A percentile compares a stretch with the other conserved stretches of the same genome.
phyloP scores from a whole-genome alignment of 2,113 vertebrate genomes.

The Perognathus longimembris region DNA sequence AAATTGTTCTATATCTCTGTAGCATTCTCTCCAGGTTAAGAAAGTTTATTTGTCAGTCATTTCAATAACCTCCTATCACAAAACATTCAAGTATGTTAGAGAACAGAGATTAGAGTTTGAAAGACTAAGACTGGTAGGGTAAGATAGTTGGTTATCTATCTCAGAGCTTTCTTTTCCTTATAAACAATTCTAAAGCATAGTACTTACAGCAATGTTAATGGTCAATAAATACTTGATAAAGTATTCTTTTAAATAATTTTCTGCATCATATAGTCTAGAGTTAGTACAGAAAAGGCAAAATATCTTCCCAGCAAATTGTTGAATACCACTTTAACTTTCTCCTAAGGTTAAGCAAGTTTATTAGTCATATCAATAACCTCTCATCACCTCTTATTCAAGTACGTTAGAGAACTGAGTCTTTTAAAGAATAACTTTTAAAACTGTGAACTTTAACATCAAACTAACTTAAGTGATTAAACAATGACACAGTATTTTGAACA shows the following conservation, averaged over 20 bases:
- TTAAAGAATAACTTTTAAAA: slow-evolving; percentile 36
- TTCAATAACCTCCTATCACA: not conserved
- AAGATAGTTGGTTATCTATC: too few relatives aligned
- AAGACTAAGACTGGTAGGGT: too few relatives aligned
- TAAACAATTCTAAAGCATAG: not conserved
- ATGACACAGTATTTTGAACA: not conserved
- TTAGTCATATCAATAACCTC: not conserved
- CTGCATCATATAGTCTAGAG: not conserved
- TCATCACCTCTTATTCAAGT: not conserved
- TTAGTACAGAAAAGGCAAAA: not conserved
- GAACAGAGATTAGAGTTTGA: not conserved
- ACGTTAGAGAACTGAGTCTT: not conserved
- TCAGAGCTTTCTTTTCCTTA: not conserved
- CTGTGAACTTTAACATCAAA: slow-evolving; percentile 37
- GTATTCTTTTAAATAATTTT: slow-evolving; percentile 10
- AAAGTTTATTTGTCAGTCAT: not conserved
- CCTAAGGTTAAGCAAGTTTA: not conserved
- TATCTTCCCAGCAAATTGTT: not conserved
- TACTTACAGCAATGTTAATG: not conserved
- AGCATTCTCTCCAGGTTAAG: not conserved
- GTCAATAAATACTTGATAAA: not conserved
- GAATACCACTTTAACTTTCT: not conserved
- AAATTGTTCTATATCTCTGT: not conserved
- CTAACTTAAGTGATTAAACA: not conserved
- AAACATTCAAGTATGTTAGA: not conserved